Evolutionary conservation across 1,140 invertebrate genomes (phyloP).

Genomic region (Ericerus pela): DNA sequence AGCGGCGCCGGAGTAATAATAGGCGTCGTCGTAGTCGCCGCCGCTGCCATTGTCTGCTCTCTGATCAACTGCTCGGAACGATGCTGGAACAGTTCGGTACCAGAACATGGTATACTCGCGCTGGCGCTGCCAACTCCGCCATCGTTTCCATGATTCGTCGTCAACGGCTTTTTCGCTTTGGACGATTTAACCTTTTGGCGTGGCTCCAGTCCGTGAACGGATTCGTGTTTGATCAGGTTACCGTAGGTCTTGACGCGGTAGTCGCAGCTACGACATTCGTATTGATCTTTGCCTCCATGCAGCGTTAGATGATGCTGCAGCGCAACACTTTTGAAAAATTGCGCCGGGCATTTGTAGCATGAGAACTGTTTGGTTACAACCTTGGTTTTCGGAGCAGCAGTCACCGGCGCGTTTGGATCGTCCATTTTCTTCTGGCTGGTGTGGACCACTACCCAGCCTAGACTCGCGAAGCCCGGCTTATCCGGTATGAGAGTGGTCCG

Average conservation of each 20-base stretch:
- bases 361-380: conserved; percentile 30
- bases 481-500: conserved; percentile 36
- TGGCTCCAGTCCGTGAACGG: conserved; percentile 35
- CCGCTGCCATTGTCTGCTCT: background rate
- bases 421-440: background rate
- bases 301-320: conserved; percentile 56
- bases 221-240: conserved; percentile 57
- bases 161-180: background rate
- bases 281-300: conserved; percentile 48
- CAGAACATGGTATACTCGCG: background rate
- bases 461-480: conserved; percentile 24
- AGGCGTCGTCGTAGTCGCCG: background rate
- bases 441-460: conserved; percentile 32
- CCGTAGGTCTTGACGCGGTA: conserved; percentile 64
- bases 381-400: background rate
- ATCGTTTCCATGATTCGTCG: background rate
- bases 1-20: conserved; percentile 27
- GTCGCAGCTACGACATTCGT: conserved; percentile 66
- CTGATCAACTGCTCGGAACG: background rate
- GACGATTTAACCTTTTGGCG: conserved; percentile 11
- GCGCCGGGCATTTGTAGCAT: conserved; percentile 50
- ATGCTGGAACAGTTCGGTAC: background rate
- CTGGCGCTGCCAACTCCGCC: background rate
- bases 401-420: background rate
- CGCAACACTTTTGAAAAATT: conserved; percentile 49